phyloP scores from a whole-genome alignment of 2,888 invertebrate species.

The Lottia gigantea region DNA sequence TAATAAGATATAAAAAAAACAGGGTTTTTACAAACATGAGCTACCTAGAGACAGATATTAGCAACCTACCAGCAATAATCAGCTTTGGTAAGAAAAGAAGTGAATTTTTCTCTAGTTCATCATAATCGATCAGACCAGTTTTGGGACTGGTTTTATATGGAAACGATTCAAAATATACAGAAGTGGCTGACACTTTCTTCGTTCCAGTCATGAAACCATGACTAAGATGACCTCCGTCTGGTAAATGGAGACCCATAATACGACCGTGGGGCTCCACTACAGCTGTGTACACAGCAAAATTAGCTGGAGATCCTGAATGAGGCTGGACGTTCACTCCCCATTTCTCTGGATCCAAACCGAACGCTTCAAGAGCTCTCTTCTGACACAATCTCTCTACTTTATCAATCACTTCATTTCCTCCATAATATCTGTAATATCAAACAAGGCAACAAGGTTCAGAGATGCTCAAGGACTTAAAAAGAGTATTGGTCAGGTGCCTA shows the following conservation, averaged over 20 bases:
- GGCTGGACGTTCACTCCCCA: slow-evolving; percentile 99
- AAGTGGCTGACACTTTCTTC: slow-evolving; percentile 95
- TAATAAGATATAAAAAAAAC: too few relatives aligned
- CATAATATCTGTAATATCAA: slow-evolving; percentile 87
- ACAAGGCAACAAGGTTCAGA: too few relatives aligned
- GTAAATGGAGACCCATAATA: slow-evolving; percentile 95
- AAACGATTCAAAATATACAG: slow-evolving; percentile 98
- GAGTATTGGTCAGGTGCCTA: too few relatives aligned
- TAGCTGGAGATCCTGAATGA: slow-evolving; percentile 95
- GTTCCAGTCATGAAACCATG: slow-evolving; percentile 85
- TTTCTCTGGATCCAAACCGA: slow-evolving; percentile 81
- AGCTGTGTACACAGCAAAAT: slow-evolving; percentile 95
- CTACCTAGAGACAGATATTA: not conserved
- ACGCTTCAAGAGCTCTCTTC: slow-evolving; percentile 86
- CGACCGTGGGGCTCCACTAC: slow-evolving; percentile 87
- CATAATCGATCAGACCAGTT: slow-evolving; percentile 93
- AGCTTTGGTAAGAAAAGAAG: slow-evolving; percentile 89
- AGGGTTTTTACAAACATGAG: too few relatives aligned
- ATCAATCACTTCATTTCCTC: slow-evolving; percentile 96
- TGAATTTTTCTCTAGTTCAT: slow-evolving; percentile 83
- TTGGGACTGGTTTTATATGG: slow-evolving; percentile 87
- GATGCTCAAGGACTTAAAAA: too few relatives aligned
- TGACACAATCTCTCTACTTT: slow-evolving; percentile 91
- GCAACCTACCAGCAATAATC: slow-evolving; percentile 82
- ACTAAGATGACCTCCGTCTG: slow-evolving; percentile 90